These are phyloP conservation scores for Myzus persicae DNA, from an alignment of 1,140 invertebrate species.

Conservation along the genomic window DNA sequence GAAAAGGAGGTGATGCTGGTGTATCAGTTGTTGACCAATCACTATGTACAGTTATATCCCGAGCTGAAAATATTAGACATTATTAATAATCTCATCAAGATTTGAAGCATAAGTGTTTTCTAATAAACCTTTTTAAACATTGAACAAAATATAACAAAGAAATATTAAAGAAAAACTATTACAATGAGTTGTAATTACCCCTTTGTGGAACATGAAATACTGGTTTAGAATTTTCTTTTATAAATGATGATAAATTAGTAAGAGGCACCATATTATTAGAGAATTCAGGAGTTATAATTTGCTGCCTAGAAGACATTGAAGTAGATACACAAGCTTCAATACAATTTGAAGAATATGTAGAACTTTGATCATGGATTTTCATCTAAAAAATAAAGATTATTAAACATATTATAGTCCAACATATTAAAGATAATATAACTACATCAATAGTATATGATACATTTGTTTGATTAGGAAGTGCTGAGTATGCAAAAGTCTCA, in stretches of 20 bases:
- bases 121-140: background rate
- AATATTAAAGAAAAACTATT: background rate
- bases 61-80: no score
- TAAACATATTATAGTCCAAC: background rate
- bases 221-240: conserved; percentile 19
- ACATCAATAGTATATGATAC: conserved; percentile 1
- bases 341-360: background rate
- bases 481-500: conserved; percentile 37
- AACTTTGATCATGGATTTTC: background rate
- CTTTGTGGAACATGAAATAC: conserved; percentile 7
- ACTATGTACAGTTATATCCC: no score
- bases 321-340: conserved; percentile 49
- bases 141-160: background rate
- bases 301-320: conserved; percentile 45
- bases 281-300: background rate
- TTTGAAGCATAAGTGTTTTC: no score
- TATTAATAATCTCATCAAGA: no score
- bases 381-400: conserved; percentile 1
- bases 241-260: background rate
- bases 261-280: conserved; percentile 21
- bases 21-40: no score
- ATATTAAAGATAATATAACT: background rate
- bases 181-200: conserved; percentile 8
- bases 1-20: no score
- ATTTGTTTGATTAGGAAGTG: conserved; percentile 8